Evolutionary conservation across 2,113 vertebrate genomes (phyloP), one percentile per base, ranked within the genome.

Genomic region (Dendrocopos noguchii): DNA sequence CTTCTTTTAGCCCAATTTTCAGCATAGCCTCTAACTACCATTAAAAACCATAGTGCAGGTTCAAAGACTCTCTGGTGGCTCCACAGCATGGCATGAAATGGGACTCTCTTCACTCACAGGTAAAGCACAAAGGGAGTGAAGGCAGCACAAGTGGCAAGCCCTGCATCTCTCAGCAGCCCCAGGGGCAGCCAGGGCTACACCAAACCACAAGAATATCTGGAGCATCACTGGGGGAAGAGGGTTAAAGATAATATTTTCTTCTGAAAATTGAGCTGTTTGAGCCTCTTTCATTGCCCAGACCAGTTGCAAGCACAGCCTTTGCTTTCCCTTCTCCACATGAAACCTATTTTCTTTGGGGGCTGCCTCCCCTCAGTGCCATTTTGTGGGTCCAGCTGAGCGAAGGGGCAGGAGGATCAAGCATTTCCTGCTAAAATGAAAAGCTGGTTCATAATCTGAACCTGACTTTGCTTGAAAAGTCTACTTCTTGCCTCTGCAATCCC

Each of bases 371-470:
- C 73, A 24, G 11, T 42, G 73, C 39, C 6, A 8, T 34, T 55
- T 22, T 75, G 66, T 73, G 76, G 89, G 68, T 60, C 33, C 50
- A 61, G 72, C 60, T 1, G 13, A 57, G 52, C 1, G 86, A 88
- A 91, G 87, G 64, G 55, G 84, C 55, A 64, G 74, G 74, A 94
- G 72, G 87, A 94, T 71, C 89, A 85, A 79, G 87, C 55, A 94
- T 94, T 96, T 96, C 89, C 94, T 93, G 95, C 64, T 16, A 53
- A 10, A 52, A 71, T 95, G 47, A 95, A 94, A 92, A 93, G 92
- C 80, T 20, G 78, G 27, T 92, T 96, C 66, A 84, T 94, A 74
- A 63, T 66, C 5, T 65, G 92, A 19, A 50, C 50, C 70, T 67
- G 86, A 29, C 50, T 46, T 55, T 61, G 63, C 83, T 18, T 31